Base-by-base conservation (phyloP, 2,113 vertebrate species). In the Odocoileus hemionus region DNA sequence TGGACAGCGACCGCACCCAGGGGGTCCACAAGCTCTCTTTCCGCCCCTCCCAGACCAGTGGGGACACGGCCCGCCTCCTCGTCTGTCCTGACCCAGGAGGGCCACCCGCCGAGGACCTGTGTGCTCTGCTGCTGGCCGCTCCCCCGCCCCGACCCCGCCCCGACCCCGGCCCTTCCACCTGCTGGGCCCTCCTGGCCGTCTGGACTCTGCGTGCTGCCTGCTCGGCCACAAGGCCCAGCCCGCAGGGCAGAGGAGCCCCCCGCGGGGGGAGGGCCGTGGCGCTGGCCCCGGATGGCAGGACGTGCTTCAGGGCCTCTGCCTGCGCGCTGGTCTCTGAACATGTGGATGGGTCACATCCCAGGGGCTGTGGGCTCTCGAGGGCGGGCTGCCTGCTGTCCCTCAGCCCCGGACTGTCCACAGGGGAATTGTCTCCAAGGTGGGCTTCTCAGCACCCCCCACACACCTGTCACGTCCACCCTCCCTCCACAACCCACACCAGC, bases 1-100 rank as follows among this genome's bases (percentile, higher is more conserved):
- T 5, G 10, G 67, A 36, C 11, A 14, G 30, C 0, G 6, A 14
- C 30, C 0, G 14, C 1, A 1, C 61, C 23, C 57, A 25, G 57
- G 57, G 23, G 3, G 57, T 26, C 57, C 61, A n/a, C 64, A 4
- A 6, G 1, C 11, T 11, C 45, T 52, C 57, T 61, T 36, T 11
- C 3, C 1, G 16, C 30, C 25, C 33, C 25, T 33, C 43, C 50
- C 16, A 23, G 16, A 0, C 26, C n/a, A 5, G 12, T 14, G 52
- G 16, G 30, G 39, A 58, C 67, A 7, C 23, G 7, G 39, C 13
- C 7, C 25, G 19, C 74, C 13, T 15, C 43, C 25, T 4, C 16
- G 13, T 17, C 15, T 28, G 1, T 16, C 43, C 43, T 15, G 26
- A 17, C 43, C 0, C 1, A 2, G 39, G 43, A 47, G 14, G 43